phyloP scores from a whole-genome alignment of 1,140 invertebrate species.

The Brachionus calyciflorus region DNA sequence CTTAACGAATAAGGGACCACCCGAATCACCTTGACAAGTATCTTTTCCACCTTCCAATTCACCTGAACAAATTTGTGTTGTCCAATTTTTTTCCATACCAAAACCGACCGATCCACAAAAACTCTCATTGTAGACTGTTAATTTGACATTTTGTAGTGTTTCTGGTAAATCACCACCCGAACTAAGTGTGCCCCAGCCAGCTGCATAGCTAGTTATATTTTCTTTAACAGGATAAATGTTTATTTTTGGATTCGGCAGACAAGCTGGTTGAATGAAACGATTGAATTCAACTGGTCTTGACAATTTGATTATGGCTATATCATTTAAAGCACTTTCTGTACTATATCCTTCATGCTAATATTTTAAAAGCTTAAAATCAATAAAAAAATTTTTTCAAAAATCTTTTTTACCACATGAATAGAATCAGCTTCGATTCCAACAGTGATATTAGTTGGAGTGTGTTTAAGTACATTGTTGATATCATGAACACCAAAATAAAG shows the following conservation, averaged over 20 bases:
- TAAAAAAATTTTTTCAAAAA: too few relatives aligned
- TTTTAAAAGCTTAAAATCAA: too few relatives aligned
- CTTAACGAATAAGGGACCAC: not conserved
- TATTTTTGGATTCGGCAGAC: not conserved
- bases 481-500: constrained; percentile 3
- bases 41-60: not conserved
- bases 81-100: constrained; percentile 12
- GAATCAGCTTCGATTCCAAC: not conserved
- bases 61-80: not conserved
- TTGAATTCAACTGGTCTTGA: too few relatives aligned
- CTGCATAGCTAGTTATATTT: not conserved
- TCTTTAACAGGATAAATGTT: not conserved
- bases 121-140: not conserved
- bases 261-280: not conserved
- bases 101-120: not conserved
- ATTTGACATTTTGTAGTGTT: constrained; percentile 1
- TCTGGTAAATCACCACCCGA: not conserved
- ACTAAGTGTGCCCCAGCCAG: not conserved
- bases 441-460: not conserved
- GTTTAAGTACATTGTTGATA: not conserved
- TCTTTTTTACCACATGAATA: not conserved
- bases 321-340: not conserved
- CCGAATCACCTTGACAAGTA: constrained; percentile 16
- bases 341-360: not conserved
- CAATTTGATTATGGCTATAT: not conserved